Evolutionary conservation across 2,888 invertebrate species (phyloP), one percentile per base, ranked within the genome.

Genomic region (Cephus sareptanus): DNA sequence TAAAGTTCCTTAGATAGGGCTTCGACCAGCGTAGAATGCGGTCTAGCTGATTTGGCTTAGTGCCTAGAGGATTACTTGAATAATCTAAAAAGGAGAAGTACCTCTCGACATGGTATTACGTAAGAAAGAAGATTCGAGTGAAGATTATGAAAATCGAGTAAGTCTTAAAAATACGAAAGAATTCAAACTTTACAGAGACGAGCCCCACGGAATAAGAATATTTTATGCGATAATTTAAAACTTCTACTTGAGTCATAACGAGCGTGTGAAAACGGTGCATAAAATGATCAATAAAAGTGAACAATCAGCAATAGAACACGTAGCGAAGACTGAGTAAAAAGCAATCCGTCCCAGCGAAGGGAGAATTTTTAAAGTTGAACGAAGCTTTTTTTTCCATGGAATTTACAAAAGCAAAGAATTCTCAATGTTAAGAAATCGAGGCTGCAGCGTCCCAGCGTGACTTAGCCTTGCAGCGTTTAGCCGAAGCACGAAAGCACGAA

Each of bases 1-100:
- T 79, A 79, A 68, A 75, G 69, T 76, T 76, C 69, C 33, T 56
- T 15, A 31, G 73, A 78, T 80, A 80, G 40, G 82, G 84, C 84
- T 84, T 84, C 80, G 76, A 4, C 30, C 23, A 23, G 23, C 23
- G 56, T 56, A 56, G 23, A 56, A 56, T 56, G 23, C 23, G 23
- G 23, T 56, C 23, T 23, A 56, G 9, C 69, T 74, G 75, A 79
- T 81, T 77, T 77, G 80, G 81, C 78, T 12, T 40, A 83, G 76
- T 77, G 77, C 76, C 76, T 79, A 80, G 81, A 79, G 74, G 34
- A 73, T 81, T 77, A 75, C 56, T 68, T 34, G 34, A 40, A 76
- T 78, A 34, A 76, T 76, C 34, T 74, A 70, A 70, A 35, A 13
- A n/a, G 12, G 31, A 35, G 56, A 76, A 76, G 74, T 74, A 69